Evolutionary conservation across 2,888 invertebrate genomes (phyloP).

Genomic region (Cataglyphis cursor): DNA sequence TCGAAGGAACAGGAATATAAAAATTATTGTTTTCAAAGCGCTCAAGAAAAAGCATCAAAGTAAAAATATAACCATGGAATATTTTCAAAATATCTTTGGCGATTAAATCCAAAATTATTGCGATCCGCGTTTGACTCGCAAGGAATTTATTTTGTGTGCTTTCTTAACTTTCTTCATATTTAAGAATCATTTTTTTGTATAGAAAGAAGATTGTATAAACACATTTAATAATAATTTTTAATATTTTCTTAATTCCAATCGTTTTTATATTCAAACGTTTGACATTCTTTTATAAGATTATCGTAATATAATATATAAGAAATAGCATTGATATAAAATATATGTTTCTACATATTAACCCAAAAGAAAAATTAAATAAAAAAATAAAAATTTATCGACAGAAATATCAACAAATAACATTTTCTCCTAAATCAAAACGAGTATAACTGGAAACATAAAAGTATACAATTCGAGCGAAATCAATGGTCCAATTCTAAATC

Average conservation of each 20-base stretch:
- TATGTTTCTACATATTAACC: background rate
- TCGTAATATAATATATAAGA: background rate
- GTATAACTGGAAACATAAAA: background rate
- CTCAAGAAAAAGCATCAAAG: background rate
- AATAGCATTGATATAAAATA: background rate
- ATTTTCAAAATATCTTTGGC: slow-evolving; percentile 8
- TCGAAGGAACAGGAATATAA: slow-evolving; percentile 23
- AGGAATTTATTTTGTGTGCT: background rate
- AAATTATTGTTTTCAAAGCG: slow-evolving; percentile 23
- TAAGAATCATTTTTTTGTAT: background rate
- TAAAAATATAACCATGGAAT: slow-evolving; percentile 17
- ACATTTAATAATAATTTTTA: background rate
- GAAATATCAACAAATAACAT: background rate
- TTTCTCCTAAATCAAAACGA: background rate
- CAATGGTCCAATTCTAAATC: background rate
- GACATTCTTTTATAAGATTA: background rate
- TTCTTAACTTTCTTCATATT: background rate
- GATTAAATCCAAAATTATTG: slow-evolving; percentile 27
- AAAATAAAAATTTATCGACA: background rate
- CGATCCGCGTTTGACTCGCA: background rate
- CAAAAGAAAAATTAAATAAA: background rate
- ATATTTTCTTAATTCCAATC: background rate
- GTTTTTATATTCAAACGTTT: background rate
- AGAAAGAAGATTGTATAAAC: background rate
- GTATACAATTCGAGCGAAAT: background rate